Base-by-base conservation (phyloP, 2,797 vertebrate species). In the Pseudotriccus pelzelni region DNA sequence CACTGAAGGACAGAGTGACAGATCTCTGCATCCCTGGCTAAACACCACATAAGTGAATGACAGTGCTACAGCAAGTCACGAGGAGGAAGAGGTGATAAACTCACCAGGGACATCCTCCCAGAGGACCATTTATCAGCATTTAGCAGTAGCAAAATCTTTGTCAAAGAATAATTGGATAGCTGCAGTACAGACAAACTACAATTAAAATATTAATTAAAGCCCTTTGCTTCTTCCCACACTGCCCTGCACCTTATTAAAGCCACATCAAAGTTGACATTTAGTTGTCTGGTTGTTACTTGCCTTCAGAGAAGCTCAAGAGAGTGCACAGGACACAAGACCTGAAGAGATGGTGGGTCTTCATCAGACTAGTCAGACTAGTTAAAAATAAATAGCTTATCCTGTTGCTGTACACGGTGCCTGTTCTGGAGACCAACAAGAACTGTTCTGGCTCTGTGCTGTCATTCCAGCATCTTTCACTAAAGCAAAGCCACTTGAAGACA, bases 121-220 rank as follows among this genome's bases (percentile, higher is more conserved):
- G 47, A 85, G 63, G 59, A 68, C 63, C 37, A 67, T 84, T 96
- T 95, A 93, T 90, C 86, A 81, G 20, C 59, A 81, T 79, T 79
- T 89, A 93, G 88, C 84, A 85, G 64, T 39, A 89, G 41, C 32
- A 80, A 88, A 93, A 76, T 34, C 41, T 83, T 83, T 92, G 91
- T 76, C 80, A 84, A 83, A 80, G 46, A 87, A 55, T 82, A 94
- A 83, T 53, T 82, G 60, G 66, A 73, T 73, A 90, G 76, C 44
- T 24, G 20, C 34, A 8, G 47, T 49, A 86, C 46, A 89, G 69
- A 81, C 27, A 89, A 89, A 87, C 84, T 84, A 87, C 92, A 93
- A 93, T 59, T 90, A 87, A 94, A 95, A 78, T 78, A 89, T 63
- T 96, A 92, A 96, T 95, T 95, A 84, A 91, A 90, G n/a, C 14